Conservation (phyloP, 2,797 vertebrate species). For the Tiaroga cobitis region DNA sequence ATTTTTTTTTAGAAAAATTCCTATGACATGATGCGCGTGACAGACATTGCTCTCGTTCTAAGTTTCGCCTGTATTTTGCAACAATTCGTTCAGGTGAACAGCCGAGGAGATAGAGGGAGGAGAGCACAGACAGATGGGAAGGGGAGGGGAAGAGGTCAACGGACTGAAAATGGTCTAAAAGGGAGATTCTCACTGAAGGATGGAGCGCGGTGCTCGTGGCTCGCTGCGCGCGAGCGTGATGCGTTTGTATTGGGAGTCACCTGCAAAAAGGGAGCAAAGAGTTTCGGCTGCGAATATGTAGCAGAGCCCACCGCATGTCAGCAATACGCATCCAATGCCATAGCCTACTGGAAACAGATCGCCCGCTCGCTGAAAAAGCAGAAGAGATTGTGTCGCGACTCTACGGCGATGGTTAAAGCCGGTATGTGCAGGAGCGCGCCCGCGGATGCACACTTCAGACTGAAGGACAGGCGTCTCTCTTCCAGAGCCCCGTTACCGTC, state of each 20-base stretch:
- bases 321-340: constrained; percentile 68
- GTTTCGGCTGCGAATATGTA: constrained; percentile 81
- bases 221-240: constrained; percentile 59
- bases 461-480: constrained; percentile 59
- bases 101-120: constrained; percentile 68
- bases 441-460: constrained; percentile 79
- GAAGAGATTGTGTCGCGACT: constrained; percentile 80
- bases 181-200: constrained; percentile 82
- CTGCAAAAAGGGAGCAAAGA: constrained; percentile 71
- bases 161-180: constrained; percentile 57
- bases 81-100: constrained; percentile 68
- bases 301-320: constrained; percentile 80
- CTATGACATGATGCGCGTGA: constrained; percentile 69
- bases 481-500: constrained; percentile 10
- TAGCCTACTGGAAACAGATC: constrained; percentile 88
- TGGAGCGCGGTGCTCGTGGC: constrained; percentile 83
- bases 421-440: constrained; percentile 82
- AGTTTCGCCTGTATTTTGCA: constrained; percentile 74
- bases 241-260: constrained; percentile 67
- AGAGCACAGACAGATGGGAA: constrained; percentile 59
- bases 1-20: constrained; percentile 41
- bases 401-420: constrained; percentile 75
- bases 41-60: constrained; percentile 73
- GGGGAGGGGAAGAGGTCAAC: constrained; percentile 42
- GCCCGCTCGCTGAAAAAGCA: constrained; percentile 80